Percentiles rank a stretch among this genome's conserved stretches.
Conservation (phyloP, 2,797 vertebrate genomes). For the Eptatretus atami region DNA sequence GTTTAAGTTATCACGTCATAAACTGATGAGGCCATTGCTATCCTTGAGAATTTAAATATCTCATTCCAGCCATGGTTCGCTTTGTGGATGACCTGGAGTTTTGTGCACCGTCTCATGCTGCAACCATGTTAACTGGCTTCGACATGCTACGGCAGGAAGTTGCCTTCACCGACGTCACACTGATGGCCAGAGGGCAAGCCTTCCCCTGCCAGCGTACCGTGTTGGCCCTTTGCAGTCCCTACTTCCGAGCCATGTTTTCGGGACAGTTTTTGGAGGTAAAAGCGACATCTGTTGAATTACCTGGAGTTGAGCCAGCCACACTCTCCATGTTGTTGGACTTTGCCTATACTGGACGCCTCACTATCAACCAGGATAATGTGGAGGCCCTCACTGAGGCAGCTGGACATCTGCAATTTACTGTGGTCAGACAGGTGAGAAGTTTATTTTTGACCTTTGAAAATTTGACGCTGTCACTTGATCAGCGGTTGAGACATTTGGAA, state of each 20-base stretch:
- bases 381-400: constrained; percentile 45
- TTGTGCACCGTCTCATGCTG: constrained; percentile 49
- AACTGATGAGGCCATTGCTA: no score
- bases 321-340: constrained; percentile 46
- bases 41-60: no score
- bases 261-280: constrained; percentile 73
- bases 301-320: constrained; percentile 27
- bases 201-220: constrained; percentile 61
- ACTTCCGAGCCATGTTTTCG: constrained; percentile 62
- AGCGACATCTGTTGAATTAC: constrained; percentile 44
- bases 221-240: constrained; percentile 62
- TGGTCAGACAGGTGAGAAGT: constrained; percentile 17
- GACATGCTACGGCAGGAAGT: constrained; percentile 34
- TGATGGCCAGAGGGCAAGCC: constrained; percentile 30
- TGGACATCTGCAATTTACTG: constrained; percentile 55
- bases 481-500: no score
- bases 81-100: constrained; percentile 73
- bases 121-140: constrained; percentile 49
- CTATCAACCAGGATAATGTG: constrained; percentile 63
- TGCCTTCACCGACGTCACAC: constrained; percentile 44
- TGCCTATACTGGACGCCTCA: constrained; percentile 61
- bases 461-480: no score
- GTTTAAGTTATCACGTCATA: no score
- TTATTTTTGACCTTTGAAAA: no score
- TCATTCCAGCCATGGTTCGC: constrained; percentile 31